These are phyloP conservation scores for Nibea albiflora DNA, from an alignment of 2,113 vertebrate species.

Conservation along the genomic window DNA sequence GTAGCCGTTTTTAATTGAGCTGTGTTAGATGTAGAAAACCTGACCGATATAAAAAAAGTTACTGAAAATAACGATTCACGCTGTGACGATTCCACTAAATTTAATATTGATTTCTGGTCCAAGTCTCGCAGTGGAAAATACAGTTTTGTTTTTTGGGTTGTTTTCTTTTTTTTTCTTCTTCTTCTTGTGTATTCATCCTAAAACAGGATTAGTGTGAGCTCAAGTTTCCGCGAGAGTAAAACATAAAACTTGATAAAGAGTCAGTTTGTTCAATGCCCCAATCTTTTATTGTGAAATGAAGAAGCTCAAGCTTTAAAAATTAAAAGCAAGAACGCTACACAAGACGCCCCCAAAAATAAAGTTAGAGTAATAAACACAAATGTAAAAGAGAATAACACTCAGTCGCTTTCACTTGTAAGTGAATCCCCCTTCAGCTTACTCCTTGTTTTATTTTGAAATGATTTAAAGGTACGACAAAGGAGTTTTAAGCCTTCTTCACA, in stretches of 20 bases:
- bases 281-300: background rate
- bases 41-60: background rate
- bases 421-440: no score
- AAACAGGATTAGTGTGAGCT: background rate
- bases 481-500: background rate
- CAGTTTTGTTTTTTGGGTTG: background rate
- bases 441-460: slow-evolving; percentile 3
- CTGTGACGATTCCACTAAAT: background rate
- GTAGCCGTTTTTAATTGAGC: background rate
- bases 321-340: background rate
- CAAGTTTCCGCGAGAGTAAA: background rate
- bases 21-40: background rate
- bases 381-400: background rate
- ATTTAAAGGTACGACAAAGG: background rate
- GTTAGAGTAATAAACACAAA: background rate
- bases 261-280: background rate
- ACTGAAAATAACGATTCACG: background rate
- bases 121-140: background rate
- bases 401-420: no score
- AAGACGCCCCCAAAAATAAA: background rate
- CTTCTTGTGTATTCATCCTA: background rate
- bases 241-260: background rate
- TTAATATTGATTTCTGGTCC: background rate
- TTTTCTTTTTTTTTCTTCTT: no score
- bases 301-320: background rate